These are phyloP conservation scores for Cosmia trapezina DNA, from an alignment of 2,888 invertebrate genomes.

Conservation along the genomic window DNA sequence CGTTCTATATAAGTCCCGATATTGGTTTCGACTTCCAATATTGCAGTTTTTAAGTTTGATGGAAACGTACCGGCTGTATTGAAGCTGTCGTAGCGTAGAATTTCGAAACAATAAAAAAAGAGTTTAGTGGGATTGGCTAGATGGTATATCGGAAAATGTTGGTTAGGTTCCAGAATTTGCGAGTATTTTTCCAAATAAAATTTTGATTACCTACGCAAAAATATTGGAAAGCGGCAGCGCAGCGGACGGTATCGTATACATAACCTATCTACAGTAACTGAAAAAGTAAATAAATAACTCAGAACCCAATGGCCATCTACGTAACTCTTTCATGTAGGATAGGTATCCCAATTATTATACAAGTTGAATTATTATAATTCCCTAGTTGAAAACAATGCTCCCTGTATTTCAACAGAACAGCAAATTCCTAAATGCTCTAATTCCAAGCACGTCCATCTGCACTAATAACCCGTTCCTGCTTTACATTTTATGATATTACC, in stretches of 20 bases:
- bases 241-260: too few species aligned
- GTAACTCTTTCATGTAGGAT: too few species aligned
- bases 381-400: too few species aligned
- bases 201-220: slow-evolving; percentile 2
- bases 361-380: neutral
- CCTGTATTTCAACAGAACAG: neutral
- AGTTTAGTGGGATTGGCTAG: slow-evolving; percentile 20
- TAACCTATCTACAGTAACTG: too few species aligned
- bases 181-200: slow-evolving; percentile 1
- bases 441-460: slow-evolving; percentile 25
- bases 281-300: neutral
- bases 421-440: neutral
- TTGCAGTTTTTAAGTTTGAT: slow-evolving; percentile 69
- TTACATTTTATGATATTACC: slow-evolving; percentile 42
- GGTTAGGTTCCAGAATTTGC: slow-evolving; percentile 2
- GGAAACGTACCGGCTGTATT: slow-evolving; percentile 41
- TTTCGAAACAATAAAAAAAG: slow-evolving; percentile 38
- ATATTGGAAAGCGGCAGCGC: slow-evolving; percentile 5
- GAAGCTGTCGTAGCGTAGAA: slow-evolving; percentile 20
- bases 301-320: too few species aligned
- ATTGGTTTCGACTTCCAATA: slow-evolving; percentile 68
- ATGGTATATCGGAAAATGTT: slow-evolving; percentile 6
- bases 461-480: slow-evolving; percentile 26
- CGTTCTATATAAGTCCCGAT: slow-evolving; percentile 61
- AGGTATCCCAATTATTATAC: neutral